These are phyloP conservation scores for Dendronephthya gigantea DNA, from an alignment of 64 coral and sea anemone species.

Conservation along the genomic window DNA sequence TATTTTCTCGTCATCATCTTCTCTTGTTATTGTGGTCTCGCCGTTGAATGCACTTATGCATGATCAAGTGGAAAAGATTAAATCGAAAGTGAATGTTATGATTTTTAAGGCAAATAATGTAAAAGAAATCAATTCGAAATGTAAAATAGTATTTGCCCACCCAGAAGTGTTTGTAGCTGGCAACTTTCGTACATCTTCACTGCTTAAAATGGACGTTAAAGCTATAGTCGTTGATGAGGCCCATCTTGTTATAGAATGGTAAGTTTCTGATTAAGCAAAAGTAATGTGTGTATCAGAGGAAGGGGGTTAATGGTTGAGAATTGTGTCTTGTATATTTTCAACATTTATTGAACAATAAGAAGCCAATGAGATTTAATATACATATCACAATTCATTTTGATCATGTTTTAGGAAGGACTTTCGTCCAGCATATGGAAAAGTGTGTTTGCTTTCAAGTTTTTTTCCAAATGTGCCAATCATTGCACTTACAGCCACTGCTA, in stretches of 20 bases:
- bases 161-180: background rate
- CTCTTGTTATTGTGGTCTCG: background rate
- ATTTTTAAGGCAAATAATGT: background rate
- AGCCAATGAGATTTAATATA: background rate
- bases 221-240: constrained; percentile 13
- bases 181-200: background rate
- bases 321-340: background rate
- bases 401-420: constrained; percentile 4
- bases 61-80: background rate
- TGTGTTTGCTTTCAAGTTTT: background rate
- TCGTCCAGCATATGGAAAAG: background rate
- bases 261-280: background rate
- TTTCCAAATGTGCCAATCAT: background rate
- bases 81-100: background rate
- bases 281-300: too few relatives aligned
- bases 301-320: too few relatives aligned
- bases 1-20: background rate
- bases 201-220: background rate
- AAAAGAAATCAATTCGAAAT: background rate
- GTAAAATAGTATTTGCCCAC: background rate
- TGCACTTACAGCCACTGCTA: background rate
- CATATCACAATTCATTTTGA: constrained; percentile 19
- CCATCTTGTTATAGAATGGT: constrained; percentile 2
- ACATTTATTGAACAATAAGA: background rate
- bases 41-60: background rate